Base-by-base conservation (phyloP, 2,888 invertebrate genomes). In the Mimachlamys varia region DNA sequence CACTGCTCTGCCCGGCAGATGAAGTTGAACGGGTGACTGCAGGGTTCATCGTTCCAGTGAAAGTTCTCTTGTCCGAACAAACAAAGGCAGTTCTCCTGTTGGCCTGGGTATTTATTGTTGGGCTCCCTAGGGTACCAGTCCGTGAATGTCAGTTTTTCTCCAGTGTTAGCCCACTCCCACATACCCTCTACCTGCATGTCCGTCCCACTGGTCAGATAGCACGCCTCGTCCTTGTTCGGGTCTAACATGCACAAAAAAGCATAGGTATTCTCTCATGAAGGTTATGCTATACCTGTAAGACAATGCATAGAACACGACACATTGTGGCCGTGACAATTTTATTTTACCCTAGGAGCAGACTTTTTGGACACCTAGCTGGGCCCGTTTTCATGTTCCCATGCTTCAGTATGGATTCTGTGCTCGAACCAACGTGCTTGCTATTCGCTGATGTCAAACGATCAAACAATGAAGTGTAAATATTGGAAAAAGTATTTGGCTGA, bases 31-130 rank as follows among this genome's bases (percentile, higher is more conserved):
- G 19, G 76, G 13, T 27, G 76, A 10, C 33, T 15, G 33, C 76
- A 76, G 19, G 76, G 33, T 33, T 76, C 76, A 76, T 76, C 76
- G 76, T 76, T 76, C 76, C 76, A 76, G 4, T n/a, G 62, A 27
- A 76, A 76, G 27, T 76, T 15, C 12, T 76, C 27, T 10, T 33
- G 33, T 27, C 76, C 76, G 76, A 27, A 76, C 33, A 76, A 76
- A 33, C 76, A 76, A 13, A 76, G 76, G 15, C 76, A 76, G 76
- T 76, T 76, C 27, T 76, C 76, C 27, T 27, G 0, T 33, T 1
- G 7, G 27, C 76, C 76, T 2, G 27, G 10, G 76, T 76, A 76
- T 27, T 76, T 76, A 17, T 76, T 76, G 22, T 76, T 76, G 1
- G 76, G 76, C 76, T 76, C 76, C 12, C 27, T 33, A 33, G 76